A percentile compares a stretch with the other conserved stretches of the same genome.
phyloP scores from a whole-genome alignment of 2,888 invertebrate species.

The Phania funesta region DNA sequence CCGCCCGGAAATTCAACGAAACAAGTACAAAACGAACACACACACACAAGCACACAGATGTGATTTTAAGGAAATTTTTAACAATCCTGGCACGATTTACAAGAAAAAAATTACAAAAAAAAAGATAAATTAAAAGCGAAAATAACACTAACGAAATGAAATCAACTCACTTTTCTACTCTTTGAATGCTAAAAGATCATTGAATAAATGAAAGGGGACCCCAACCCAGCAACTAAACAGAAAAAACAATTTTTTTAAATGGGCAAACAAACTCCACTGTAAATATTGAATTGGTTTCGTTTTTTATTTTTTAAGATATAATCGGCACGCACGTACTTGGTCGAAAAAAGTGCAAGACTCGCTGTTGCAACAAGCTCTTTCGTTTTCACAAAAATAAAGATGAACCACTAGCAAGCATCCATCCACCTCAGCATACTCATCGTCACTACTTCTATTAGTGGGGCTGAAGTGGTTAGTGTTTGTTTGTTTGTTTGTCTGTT shows the following conservation, averaged over 20 bases:
- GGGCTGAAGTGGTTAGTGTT: not conserved
- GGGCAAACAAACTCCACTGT: not conserved
- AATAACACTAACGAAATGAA: conserved; percentile 29
- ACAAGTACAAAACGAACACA: conserved; percentile 61
- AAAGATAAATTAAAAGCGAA: conserved; percentile 43
- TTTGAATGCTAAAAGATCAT: conserved; percentile 55
- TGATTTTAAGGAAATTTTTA: conserved; percentile 51
- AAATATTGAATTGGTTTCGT: conserved; percentile 57
- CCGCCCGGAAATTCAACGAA: conserved; percentile 64
- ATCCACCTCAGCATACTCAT: conserved; percentile 40
- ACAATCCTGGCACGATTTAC: conserved; percentile 64
- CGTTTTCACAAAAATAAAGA: conserved; percentile 18
- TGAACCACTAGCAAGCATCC: conserved; percentile 51
- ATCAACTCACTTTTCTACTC: conserved; percentile 57
- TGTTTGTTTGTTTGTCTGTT: conserved; percentile 34
- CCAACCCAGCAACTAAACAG: conserved; percentile 31
- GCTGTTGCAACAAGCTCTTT: not conserved
- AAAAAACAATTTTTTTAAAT: no score
- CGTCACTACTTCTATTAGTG: conserved; percentile 48
- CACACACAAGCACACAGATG: conserved; percentile 47
- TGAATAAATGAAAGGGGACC: conserved; percentile 43
- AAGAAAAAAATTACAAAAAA: conserved; percentile 22
- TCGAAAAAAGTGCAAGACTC: conserved; percentile 23
- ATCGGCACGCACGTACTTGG: conserved; percentile 69
- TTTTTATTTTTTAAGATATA: conserved; percentile 65